phyloP scores from a whole-genome alignment of 1,140 invertebrate genomes.

The Monochamus saltuarius region DNA sequence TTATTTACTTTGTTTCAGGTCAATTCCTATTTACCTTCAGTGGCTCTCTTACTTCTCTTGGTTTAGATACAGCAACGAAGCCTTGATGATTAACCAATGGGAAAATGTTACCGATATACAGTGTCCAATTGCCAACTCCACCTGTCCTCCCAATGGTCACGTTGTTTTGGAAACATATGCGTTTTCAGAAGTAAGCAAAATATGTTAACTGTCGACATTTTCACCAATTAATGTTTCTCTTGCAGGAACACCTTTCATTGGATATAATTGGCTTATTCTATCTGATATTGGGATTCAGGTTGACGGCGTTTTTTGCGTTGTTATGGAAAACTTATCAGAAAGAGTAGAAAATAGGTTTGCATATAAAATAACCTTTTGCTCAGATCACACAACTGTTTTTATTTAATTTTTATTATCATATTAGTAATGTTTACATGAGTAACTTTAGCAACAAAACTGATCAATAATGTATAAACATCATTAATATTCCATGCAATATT shows the following conservation, averaged over 20 bases:
- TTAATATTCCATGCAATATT: no score
- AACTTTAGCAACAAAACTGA: no score
- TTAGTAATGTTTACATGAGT: no score
- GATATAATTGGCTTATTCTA: constrained; percentile 70
- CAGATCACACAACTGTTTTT: no score
- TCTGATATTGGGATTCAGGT: constrained; percentile 74
- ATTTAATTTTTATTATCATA: no score
- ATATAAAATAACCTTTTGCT: no score
- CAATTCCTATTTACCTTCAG: constrained; percentile 82
- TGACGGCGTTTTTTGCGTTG: constrained; percentile 75
- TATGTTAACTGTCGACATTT: not conserved
- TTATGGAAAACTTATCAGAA: constrained; percentile 60
- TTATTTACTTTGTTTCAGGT: constrained; percentile 55
- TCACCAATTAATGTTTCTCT: constrained; percentile 10
- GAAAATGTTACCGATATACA: constrained; percentile 68
- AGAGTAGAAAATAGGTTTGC: not conserved
- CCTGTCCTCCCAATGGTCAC: constrained; percentile 73
- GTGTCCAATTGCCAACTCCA: constrained; percentile 68
- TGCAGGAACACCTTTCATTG: constrained; percentile 55
- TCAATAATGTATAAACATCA: no score
- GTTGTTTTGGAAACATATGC: constrained; percentile 77
- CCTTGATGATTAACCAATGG: constrained; percentile 94
- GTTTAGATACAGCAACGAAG: constrained; percentile 94
- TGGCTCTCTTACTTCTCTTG: constrained; percentile 94
- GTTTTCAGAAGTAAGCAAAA: constrained; percentile 66